Base-by-base conservation (phyloP, 2,888 invertebrate genomes). In the Synergus laeviventris region DNA sequence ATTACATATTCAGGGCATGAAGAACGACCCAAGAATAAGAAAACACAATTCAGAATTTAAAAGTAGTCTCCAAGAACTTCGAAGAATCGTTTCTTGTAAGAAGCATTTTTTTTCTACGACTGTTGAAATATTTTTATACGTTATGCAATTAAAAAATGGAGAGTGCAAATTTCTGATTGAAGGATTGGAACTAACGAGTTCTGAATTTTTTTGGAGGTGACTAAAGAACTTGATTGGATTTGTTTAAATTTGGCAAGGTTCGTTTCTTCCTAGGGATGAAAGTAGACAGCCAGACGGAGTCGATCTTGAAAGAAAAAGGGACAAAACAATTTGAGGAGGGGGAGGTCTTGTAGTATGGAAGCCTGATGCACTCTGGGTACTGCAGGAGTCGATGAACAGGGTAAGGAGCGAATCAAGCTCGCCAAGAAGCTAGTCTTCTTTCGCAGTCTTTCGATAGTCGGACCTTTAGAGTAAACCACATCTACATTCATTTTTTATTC, bases 301-400 rank as follows among this genome's bases (percentile, higher is more conserved):
- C 61, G 76, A 74, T 74, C 49, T 64, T 73, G 74, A 62, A 75
- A 21, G 38, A 49, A 76, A 79, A 79, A 79, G 12, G 60, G 21
- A 78, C n/a, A 78, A 76, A 66, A 79, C 45, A 75, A 75, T 64
- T 31, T 39, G 9, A 56, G 21, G 18, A 70, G 45, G 18, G n/a
- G 16, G 49, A n/a, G 49, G 24, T 70, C 74, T 60, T 38, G 42
- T 21, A 60, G 14, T 14, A 42, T 42, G 42, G 14, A 38, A 61
- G 59, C 14, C 18, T 59, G 39, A 54, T 38, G 56, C 12, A 75
- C 54, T 56, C 39, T 42, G 74, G 42, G 74, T n/a, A 62, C 36
- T 56, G 21, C 54, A 31, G 73, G 45, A 73, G 31, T 24, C 24
- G 66, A 42, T 42, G 42, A 21, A 60, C 31, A 31, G 24, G 45